phyloP scores from a whole-genome alignment of 2,113 vertebrate species.

The Vombatus ursinus region DNA sequence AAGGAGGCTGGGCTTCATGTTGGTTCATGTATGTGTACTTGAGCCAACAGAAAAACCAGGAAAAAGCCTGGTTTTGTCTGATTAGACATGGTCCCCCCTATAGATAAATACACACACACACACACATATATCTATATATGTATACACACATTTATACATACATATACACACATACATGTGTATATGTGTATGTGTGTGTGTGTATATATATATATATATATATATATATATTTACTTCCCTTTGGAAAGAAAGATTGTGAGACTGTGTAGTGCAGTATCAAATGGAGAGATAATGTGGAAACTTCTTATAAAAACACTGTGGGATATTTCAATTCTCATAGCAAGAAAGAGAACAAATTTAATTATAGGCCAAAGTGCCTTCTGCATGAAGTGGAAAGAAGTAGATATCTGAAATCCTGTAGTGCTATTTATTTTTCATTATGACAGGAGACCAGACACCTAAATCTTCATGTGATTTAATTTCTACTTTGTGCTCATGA shows the following conservation, averaged over 20 bases:
- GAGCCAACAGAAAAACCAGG: neutral
- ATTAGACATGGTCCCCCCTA: slow-evolving; percentile 25
- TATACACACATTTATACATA: too few species aligned
- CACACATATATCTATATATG: neutral
- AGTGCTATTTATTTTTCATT: slow-evolving; percentile 70
- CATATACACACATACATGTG: neutral
- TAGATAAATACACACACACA: neutral
- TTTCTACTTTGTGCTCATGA: slow-evolving; percentile 54
- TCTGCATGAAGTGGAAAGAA: slow-evolving; percentile 4
- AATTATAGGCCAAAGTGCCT: slow-evolving; percentile 59
- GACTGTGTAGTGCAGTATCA: slow-evolving; percentile 53
- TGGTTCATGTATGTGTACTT: neutral
- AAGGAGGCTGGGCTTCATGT: neutral
- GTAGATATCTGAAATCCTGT: slow-evolving; percentile 18
- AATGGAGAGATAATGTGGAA: slow-evolving; percentile 61
- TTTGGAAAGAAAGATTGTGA: slow-evolving; percentile 60
- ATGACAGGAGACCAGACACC: slow-evolving; percentile 61
- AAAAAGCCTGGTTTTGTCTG: slow-evolving; percentile 10
- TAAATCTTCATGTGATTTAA: slow-evolving; percentile 49
- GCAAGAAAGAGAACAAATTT: slow-evolving; percentile 68
- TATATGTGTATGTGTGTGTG: too few species aligned
- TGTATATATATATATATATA: neutral
- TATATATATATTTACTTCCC: slow-evolving; percentile 14
- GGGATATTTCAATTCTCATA: slow-evolving; percentile 57
- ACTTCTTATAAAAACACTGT: slow-evolving; percentile 58